Evolutionary conservation across 2,888 invertebrate species (phyloP).

Genomic region (Tipula unca): DNA sequence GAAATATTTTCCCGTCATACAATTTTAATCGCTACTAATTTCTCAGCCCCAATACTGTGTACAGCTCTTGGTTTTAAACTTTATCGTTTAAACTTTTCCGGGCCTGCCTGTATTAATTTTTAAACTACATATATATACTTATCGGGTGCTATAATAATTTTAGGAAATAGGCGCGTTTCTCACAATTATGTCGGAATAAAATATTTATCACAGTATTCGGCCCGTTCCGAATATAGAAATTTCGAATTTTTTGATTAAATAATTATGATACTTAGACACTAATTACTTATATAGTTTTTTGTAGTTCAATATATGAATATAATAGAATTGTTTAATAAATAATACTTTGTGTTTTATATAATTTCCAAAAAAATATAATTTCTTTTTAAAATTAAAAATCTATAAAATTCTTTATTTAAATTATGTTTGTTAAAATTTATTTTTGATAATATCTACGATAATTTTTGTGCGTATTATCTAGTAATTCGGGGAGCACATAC

Average conservation of each 20-base stretch:
- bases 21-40: no score
- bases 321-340: not conserved
- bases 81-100: no score
- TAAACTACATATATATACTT: no score
- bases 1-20: no score
- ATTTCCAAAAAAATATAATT: not conserved
- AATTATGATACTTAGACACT: not conserved
- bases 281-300: not conserved
- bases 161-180: no score
- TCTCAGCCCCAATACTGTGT: no score
- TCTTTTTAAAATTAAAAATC: not conserved
- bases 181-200: no score
- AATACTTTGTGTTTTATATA: not conserved
- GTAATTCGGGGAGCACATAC: not conserved
- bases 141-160: no score
- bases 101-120: no score
- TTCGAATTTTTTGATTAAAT: not conserved
- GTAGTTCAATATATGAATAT: not conserved
- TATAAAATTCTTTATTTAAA: not conserved
- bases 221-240: not conserved
- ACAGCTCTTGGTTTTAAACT: no score
- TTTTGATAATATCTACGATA: slow-evolving; percentile 9
- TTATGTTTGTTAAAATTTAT: not conserved
- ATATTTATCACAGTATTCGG: no score
- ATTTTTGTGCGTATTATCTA: slow-evolving; percentile 18